These are phyloP conservation scores for Venustaconcha ellipsiformis DNA, from an alignment of 1,140 invertebrate species.

Conservation along the genomic window DNA sequence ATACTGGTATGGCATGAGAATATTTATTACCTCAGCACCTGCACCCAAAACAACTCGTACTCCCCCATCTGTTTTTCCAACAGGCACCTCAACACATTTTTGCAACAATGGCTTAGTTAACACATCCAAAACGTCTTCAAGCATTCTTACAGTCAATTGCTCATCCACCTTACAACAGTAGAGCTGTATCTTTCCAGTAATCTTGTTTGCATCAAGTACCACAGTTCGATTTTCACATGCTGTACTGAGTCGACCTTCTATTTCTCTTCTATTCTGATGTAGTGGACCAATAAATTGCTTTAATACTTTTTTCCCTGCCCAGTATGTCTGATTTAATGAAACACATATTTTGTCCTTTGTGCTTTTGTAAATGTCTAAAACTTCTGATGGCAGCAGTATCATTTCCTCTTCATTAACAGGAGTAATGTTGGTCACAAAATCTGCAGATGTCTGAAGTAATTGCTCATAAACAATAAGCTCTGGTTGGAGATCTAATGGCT, in stretches of 20 bases:
- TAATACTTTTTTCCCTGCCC: slow-evolving; percentile 39
- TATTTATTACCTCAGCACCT: slow-evolving; percentile 25
- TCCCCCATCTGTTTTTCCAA: slow-evolving; percentile 9
- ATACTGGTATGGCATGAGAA: slow-evolving; percentile 40
- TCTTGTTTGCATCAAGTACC: slow-evolving; percentile 46
- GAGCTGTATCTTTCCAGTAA: slow-evolving; percentile 39
- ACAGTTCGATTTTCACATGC: slow-evolving; percentile 21
- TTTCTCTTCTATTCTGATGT: slow-evolving; percentile 35
- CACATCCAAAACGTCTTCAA: slow-evolving; percentile 19
- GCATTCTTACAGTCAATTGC: not conserved
- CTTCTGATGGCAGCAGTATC: not conserved
- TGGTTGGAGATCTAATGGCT: slow-evolving; percentile 35
- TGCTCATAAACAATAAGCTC: slow-evolving; percentile 53
- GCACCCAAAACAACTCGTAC: slow-evolving; percentile 28
- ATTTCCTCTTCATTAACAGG: slow-evolving; percentile 33
- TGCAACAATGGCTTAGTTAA: slow-evolving; percentile 17
- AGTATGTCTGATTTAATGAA: slow-evolving; percentile 29
- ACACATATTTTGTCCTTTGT: slow-evolving; percentile 26
- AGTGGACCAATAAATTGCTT: slow-evolving; percentile 45
- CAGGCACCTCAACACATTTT: slow-evolving; percentile 30
- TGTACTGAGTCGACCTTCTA: slow-evolving; percentile 33
- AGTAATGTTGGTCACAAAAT: slow-evolving; percentile 55
- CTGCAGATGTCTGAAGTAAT: slow-evolving; percentile 50
- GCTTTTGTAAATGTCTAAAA: slow-evolving; percentile 37
- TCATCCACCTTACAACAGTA: slow-evolving; percentile 21